Percentiles rank a stretch among this genome's conserved stretches.
Evolutionary conservation across 2,113 vertebrate species (phyloP).

Genomic region (Tonatia bakeri): DNA sequence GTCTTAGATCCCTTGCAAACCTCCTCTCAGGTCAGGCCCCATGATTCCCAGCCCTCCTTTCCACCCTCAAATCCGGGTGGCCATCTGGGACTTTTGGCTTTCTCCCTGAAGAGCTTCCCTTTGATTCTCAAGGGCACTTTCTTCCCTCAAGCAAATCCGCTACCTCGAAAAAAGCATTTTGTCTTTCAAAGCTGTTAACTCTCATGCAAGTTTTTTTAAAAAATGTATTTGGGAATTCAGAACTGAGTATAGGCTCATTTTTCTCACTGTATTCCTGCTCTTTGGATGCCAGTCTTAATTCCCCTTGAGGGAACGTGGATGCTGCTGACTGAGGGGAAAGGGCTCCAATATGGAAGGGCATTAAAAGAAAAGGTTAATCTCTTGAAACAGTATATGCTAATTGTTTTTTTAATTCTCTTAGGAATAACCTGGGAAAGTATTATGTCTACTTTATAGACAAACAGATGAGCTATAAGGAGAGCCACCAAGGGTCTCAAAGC

Average conservation of each 20-base stretch:
- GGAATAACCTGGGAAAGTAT: not conserved
- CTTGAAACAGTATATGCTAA: not conserved
- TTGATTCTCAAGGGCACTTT: not conserved
- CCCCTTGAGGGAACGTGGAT: not conserved
- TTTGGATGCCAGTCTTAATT: not conserved
- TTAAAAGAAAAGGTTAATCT: not conserved
- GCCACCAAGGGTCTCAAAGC: not conserved
- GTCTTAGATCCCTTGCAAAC: not conserved
- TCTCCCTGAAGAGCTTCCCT: not conserved
- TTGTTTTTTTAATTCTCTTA: not conserved
- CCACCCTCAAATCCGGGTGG: not conserved
- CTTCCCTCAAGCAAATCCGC: not conserved
- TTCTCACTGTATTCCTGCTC: not conserved
- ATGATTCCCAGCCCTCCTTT: not conserved
- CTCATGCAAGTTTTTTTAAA: not conserved
- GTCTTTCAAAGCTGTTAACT: not conserved
- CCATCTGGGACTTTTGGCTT: not conserved
- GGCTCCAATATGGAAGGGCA: not conserved
- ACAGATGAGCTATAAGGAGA: not conserved
- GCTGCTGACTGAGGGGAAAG: not conserved
- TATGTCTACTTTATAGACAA: not conserved
- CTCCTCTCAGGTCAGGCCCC: not conserved
- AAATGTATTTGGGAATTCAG: not conserved
- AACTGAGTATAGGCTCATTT: not conserved
- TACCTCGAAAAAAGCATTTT: conserved; percentile 9